These are phyloP conservation scores for Tetramorium parvispinum DNA, from an alignment of 1,140 invertebrate species.

Conservation along the genomic window DNA sequence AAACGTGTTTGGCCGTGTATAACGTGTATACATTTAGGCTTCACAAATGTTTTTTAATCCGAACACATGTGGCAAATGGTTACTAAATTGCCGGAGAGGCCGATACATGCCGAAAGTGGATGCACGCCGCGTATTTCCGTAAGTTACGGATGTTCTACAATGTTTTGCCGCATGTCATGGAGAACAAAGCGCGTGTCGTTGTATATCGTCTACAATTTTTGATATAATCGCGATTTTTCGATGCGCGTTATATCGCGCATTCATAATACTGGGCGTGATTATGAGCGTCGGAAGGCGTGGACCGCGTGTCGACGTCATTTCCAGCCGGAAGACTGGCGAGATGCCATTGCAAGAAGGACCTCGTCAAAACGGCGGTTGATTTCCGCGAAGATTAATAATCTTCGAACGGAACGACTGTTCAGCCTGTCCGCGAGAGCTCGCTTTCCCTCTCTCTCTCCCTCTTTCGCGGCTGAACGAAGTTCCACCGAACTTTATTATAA, in stretches of 20 bases:
- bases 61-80: constrained; percentile 1
- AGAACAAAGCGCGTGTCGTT: not conserved
- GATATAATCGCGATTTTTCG: not conserved
- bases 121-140: not conserved
- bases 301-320: constrained; percentile 26
- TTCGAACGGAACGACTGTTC: constrained; percentile 63
- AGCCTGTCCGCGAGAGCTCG: constrained; percentile 20
- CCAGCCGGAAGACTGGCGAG: constrained; percentile 35
- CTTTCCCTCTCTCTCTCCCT: not conserved
- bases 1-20: constrained; percentile 51
- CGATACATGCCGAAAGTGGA: not conserved
- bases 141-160: not conserved
- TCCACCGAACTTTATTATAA: constrained; percentile 77
- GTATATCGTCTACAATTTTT: not conserved
- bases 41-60: constrained; percentile 41
- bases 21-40: constrained; percentile 40
- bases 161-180: not conserved
- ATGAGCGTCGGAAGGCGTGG: constrained; percentile 46
- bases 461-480: constrained; percentile 56
- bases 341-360: constrained; percentile 58
- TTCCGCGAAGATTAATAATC: constrained; percentile 74
- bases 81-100: not conserved
- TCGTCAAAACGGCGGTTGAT: constrained; percentile 74
- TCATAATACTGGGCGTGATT: not conserved
- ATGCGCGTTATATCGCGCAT: not conserved